These are phyloP conservation scores for Apocrypta bakeri DNA, from an alignment of 1,140 invertebrate species.

Conservation along the genomic window DNA sequence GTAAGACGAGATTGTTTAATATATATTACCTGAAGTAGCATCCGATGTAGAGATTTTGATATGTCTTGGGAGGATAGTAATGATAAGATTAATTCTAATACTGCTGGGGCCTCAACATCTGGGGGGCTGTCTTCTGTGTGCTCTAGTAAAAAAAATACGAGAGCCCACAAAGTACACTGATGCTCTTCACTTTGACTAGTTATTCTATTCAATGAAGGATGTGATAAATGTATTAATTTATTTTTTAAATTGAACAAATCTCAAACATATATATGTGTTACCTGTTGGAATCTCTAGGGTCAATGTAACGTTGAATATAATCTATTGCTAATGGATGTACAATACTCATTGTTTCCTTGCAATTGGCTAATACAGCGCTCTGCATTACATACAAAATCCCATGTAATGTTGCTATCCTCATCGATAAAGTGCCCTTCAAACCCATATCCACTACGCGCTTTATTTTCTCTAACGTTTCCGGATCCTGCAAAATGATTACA, in stretches of 20 bases:
- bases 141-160: slow-evolving; percentile 83
- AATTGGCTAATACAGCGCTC: slow-evolving; percentile 77
- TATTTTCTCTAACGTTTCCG: slow-evolving; percentile 78
- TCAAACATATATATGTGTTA: slow-evolving; percentile 51
- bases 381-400: slow-evolving; percentile 86
- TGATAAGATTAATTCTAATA: slow-evolving; percentile 70
- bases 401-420: slow-evolving; percentile 81
- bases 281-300: slow-evolving; percentile 72
- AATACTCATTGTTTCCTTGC: slow-evolving; percentile 77
- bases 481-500: slow-evolving; percentile 64
- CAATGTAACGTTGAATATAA: slow-evolving; percentile 81
- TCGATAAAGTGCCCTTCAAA: slow-evolving; percentile 80
- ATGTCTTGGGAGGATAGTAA: slow-evolving; percentile 67
- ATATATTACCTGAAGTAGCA: slow-evolving; percentile 70
- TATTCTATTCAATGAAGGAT: slow-evolving; percentile 69
- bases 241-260: not conserved
- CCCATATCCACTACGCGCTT: slow-evolving; percentile 79
- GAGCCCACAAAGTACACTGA: slow-evolving; percentile 79
- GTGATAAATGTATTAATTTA: slow-evolving; percentile 55
- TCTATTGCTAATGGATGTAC: slow-evolving; percentile 80
- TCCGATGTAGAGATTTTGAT: slow-evolving; percentile 68
- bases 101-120: slow-evolving; percentile 68
- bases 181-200: slow-evolving; percentile 79
- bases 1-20: not conserved
- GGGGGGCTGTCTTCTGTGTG: slow-evolving; percentile 71